Evolutionary conservation across 2,888 invertebrate species (phyloP).

Genomic region (Copidosoma aretas): DNA sequence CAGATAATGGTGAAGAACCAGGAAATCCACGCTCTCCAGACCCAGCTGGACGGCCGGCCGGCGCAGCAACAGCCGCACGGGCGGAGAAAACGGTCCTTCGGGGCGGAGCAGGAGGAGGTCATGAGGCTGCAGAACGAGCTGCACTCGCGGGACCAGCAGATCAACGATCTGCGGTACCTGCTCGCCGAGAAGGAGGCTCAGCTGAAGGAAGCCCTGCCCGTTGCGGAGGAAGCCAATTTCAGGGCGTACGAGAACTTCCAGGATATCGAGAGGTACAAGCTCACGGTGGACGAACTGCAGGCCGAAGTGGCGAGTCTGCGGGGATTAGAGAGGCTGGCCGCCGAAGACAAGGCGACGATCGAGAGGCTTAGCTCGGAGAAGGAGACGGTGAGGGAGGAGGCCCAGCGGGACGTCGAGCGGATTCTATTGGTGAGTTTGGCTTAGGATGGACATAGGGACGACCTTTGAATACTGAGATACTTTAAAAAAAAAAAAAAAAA

Average conservation of each 20-base stretch:
- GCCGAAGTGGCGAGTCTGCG: constrained; percentile 44
- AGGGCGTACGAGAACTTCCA: constrained; percentile 45
- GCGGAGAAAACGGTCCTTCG: constrained; percentile 31
- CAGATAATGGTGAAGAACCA: constrained; percentile 43
- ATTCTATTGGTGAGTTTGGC: constrained; percentile 23
- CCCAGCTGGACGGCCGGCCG: constrained; percentile 6
- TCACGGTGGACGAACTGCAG: constrained; percentile 43
- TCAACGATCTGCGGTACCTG: constrained; percentile 49
- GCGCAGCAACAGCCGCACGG: constrained; percentile 1
- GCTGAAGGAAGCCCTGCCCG: constrained; percentile 24
- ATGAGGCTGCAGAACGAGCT: constrained; percentile 51
- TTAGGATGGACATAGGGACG: neutral
- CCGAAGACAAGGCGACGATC: constrained; percentile 45
- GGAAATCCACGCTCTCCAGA: constrained; percentile 14
- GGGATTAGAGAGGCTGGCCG: constrained; percentile 43
- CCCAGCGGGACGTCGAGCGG: constrained; percentile 43
- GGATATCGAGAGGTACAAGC: constrained; percentile 47
- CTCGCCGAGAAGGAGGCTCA: constrained; percentile 52
- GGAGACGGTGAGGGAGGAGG: constrained; percentile 45
- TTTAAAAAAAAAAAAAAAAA: too few relatives aligned
- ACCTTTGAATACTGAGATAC: too few relatives aligned
- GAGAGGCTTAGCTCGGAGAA: constrained; percentile 49
- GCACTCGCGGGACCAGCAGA: constrained; percentile 50
- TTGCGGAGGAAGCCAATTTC: neutral
- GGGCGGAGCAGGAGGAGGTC: constrained; percentile 50